phyloP scores from a whole-genome alignment of 2,113 vertebrate genomes.

The Planiliza haematocheilus region DNA sequence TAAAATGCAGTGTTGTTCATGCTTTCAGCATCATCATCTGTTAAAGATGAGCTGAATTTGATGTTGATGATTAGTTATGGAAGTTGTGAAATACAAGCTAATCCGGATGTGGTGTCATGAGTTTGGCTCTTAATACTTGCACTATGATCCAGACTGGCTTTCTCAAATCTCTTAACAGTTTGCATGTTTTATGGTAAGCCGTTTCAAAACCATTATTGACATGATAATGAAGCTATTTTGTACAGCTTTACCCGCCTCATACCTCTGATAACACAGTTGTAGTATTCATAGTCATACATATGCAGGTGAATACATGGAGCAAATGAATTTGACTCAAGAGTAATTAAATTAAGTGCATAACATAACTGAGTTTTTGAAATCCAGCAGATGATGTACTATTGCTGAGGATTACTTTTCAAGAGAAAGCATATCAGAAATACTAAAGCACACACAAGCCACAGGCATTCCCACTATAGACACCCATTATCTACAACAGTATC shows the following conservation, averaged over 20 bases:
- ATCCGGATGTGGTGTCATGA: not conserved
- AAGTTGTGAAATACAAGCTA: not conserved
- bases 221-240: too few species aligned
- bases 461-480: conserved; percentile 74
- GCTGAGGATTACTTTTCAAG: conserved; percentile 29
- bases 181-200: too few species aligned
- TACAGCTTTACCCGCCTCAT: not conserved
- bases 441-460: conserved; percentile 60
- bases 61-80: not conserved
- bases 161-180: too few species aligned
- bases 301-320: not conserved
- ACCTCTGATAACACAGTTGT: not conserved
- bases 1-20: too few species aligned
- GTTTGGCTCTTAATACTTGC: not conserved
- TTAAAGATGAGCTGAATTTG: too few species aligned
- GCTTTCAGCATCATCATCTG: too few species aligned
- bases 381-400: conserved; percentile 14
- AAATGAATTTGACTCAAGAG: not conserved
- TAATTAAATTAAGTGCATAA: not conserved
- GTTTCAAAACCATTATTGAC: too few species aligned
- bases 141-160: not conserved
- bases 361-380: conserved; percentile 13
- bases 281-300: too few species aligned
- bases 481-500: conserved; percentile 72
- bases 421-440: conserved; percentile 39